Conservation (phyloP, 2,888 invertebrate genomes). For the Plebejus melissa region DNA sequence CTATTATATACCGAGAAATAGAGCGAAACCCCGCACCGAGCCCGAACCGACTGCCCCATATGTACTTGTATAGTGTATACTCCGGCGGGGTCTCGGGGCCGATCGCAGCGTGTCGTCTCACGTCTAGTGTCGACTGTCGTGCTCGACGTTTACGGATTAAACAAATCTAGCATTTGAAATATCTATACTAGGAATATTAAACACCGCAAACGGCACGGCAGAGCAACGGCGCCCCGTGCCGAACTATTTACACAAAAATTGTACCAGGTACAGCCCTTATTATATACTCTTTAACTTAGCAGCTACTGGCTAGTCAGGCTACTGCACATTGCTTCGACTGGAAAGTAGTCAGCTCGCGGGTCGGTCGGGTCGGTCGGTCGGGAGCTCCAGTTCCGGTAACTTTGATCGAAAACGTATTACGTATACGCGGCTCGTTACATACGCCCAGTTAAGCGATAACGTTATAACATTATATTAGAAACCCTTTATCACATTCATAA, state of each 20-base stretch:
- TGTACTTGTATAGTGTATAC: not conserved
- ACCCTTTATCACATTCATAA: slow-evolving; percentile 3
- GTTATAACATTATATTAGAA: not conserved
- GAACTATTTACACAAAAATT: not conserved
- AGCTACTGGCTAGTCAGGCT: no score
- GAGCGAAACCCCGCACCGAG: not conserved
- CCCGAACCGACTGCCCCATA: not conserved
- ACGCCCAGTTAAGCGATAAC: not conserved
- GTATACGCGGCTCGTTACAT: not conserved
- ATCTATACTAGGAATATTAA: not conserved
- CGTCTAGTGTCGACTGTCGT: not conserved
- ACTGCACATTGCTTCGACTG: not conserved
- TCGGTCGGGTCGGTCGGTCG: not conserved
- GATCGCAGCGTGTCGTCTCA: not conserved
- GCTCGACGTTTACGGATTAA: not conserved
- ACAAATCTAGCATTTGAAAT: not conserved
- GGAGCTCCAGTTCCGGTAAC: not conserved
- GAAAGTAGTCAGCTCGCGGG: not conserved
- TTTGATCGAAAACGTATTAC: not conserved
- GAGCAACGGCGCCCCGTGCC: not conserved
- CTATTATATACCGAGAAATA: not conserved
- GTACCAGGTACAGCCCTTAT: no score
- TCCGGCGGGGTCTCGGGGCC: not conserved
- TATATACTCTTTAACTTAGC: no score
- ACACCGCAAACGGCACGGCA: not conserved